Conservation (phyloP, 2,797 vertebrate species). For the Acipenser transmontanus region DNA sequence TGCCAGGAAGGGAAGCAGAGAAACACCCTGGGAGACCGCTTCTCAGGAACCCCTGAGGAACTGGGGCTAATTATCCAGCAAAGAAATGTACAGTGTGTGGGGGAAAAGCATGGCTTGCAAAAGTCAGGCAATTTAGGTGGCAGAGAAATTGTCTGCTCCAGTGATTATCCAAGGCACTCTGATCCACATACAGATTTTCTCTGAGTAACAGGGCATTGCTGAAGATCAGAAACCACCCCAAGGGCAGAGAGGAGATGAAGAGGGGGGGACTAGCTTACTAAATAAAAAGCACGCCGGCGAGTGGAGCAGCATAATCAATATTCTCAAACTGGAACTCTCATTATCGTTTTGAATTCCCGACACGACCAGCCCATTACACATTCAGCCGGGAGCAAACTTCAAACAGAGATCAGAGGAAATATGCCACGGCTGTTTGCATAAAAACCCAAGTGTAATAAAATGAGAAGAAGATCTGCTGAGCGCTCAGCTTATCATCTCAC, state of each 20-base stretch:
- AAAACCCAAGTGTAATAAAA: neutral
- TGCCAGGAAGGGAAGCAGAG: conserved; percentile 1
- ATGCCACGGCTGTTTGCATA: conserved; percentile 14
- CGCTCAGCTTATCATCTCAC: too few relatives aligned
- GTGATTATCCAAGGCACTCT: too few relatives aligned
- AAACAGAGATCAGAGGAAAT: conserved; percentile 11
- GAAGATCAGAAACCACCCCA: too few relatives aligned
- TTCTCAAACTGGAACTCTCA: neutral
- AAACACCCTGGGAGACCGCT: neutral
- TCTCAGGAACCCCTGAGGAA: neutral
- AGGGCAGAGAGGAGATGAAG: too few relatives aligned
- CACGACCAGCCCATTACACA: neutral
- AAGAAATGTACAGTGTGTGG: too few relatives aligned
- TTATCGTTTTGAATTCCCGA: neutral
- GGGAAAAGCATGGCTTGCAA: neutral
- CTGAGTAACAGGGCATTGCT: too few relatives aligned
- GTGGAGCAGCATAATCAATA: too few relatives aligned
- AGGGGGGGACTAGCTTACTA: too few relatives aligned
- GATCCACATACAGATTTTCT: too few relatives aligned
- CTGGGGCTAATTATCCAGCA: neutral
- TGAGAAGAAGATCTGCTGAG: too few relatives aligned
- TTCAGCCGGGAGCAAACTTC: neutral
- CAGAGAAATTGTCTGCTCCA: neutral
- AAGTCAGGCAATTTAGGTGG: neutral
- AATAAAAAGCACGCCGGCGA: too few relatives aligned